These are phyloP conservation scores for Microtus agrestis DNA, from an alignment of 2,797 vertebrate species.

Conservation along the genomic window DNA sequence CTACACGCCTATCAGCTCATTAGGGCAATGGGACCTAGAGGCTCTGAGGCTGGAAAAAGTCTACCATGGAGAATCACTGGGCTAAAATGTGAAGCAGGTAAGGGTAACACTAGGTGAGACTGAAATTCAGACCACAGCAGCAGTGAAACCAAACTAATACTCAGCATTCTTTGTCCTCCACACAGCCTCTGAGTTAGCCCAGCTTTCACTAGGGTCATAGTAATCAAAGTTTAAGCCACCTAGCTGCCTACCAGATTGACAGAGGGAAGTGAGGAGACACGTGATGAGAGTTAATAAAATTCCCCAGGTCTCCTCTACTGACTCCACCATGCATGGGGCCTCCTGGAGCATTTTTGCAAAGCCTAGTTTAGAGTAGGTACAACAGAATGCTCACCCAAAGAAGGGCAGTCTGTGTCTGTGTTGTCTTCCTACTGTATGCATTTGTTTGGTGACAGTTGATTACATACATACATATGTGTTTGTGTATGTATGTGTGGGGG, in stretches of 20 bases:
- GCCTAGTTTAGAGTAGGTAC: neutral
- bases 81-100: constrained; percentile 37
- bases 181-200: constrained; percentile 13
- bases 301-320: constrained; percentile 3
- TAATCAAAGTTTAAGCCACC: constrained; percentile 2
- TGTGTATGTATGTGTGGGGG: too few species aligned
- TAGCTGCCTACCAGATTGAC: constrained; percentile 18
- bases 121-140: constrained; percentile 48
- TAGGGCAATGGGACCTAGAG: constrained; percentile 41
- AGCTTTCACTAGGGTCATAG: constrained; percentile 23
- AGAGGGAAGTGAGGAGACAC: neutral
- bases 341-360: constrained; percentile 45
- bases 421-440: neutral
- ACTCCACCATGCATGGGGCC: neutral
- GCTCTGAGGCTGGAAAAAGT: constrained; percentile 64
- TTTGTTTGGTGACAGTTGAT: constrained; percentile 21
- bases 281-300: constrained; percentile 24
- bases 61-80: constrained; percentile 60
- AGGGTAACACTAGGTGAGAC: constrained; percentile 19
- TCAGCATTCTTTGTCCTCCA: constrained; percentile 19
- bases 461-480: neutral
- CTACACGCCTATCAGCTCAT: constrained; percentile 60
- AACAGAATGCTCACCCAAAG: neutral
- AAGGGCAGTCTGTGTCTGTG: constrained; percentile 3
- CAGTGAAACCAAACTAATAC: constrained; percentile 4